Evolutionary conservation across 2,888 invertebrate species (phyloP).

Genomic region (Callinectes sapidus): DNA sequence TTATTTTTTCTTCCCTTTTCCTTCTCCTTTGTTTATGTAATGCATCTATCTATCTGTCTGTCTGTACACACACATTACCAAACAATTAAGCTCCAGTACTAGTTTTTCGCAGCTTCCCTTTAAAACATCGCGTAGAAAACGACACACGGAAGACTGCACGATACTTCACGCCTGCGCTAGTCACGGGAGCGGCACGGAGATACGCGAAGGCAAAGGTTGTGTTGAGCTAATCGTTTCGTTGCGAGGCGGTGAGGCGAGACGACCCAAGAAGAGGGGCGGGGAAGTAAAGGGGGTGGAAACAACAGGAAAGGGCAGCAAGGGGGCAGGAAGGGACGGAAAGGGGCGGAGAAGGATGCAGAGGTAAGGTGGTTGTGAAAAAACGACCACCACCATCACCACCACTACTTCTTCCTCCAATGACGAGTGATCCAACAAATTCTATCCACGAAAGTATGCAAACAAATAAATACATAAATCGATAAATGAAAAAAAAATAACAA

Average conservation of each 20-base stretch:
- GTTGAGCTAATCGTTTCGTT: neutral
- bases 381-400: neutral
- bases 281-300: neutral
- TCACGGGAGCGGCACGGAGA: neutral
- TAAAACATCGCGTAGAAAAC: neutral
- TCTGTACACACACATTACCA: neutral
- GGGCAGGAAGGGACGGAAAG: neutral
- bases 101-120: neutral
- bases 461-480: no score
- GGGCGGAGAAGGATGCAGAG: neutral
- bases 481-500: no score
- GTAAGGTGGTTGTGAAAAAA: no score
- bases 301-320: neutral
- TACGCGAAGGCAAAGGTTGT: neutral
- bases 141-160: neutral
- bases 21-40: no score
- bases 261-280: neutral
- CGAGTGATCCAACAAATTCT: no score
- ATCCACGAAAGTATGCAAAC: neutral
- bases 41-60: neutral
- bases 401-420: neutral
- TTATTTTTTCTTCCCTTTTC: neutral
- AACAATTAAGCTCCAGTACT: no score
- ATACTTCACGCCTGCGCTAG: neutral
- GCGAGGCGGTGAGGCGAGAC: slow-evolving; percentile 7